Base-by-base conservation (phyloP, 2,113 vertebrate genomes). In the Coturnix japonica region DNA sequence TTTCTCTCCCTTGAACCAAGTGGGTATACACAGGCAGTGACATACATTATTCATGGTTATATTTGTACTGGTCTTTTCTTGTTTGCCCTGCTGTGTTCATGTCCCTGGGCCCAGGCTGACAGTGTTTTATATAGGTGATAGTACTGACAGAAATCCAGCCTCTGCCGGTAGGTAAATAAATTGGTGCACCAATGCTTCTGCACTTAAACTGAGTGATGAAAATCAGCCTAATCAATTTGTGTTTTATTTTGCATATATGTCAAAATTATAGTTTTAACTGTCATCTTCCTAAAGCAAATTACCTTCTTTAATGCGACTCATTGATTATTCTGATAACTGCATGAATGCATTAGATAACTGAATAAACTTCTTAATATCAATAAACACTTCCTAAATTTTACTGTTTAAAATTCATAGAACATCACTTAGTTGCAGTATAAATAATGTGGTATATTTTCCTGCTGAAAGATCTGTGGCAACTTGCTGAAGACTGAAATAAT, bases 91-190 rank as follows among this genome's bases (percentile, higher is more conserved):
- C 61, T 90, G 33, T 49, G 49, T 78, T 95, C 15, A n/a, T 59
- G 75, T 69, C 90, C 46, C 53, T 92, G 96, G 95, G 97, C 95
- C 70, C 95, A 97, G 97, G 97, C 87, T 9, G 22, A 43, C 97
- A 96, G 89, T 98, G 95, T 96, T 96, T 98, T 97, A 93, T 97
- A 96, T 96, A 98, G 95, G 95, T 98, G 97, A 96, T 98, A 96
- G 97, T 98, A 77, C 73, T 98, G 95, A 97, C 97, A 92, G 96
- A 98, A 97, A 96, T 98, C 83, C 98, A 98, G 59, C 97, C 97
- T 87, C 91, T 97, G 65, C 96, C 81, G 92, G 97, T 98, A 98
- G 96, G 97, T 97, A 96, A 91, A 89, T 94, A 69, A 87, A 69
- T 67, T 87, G 77, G 30, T 41, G 85, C 76, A 87, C 87, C 87